Percentiles rank a stretch among this genome's conserved stretches.
These are phyloP conservation scores for Antennarius striatus DNA, from an alignment of 2,113 vertebrate genomes.

Conservation along the genomic window DNA sequence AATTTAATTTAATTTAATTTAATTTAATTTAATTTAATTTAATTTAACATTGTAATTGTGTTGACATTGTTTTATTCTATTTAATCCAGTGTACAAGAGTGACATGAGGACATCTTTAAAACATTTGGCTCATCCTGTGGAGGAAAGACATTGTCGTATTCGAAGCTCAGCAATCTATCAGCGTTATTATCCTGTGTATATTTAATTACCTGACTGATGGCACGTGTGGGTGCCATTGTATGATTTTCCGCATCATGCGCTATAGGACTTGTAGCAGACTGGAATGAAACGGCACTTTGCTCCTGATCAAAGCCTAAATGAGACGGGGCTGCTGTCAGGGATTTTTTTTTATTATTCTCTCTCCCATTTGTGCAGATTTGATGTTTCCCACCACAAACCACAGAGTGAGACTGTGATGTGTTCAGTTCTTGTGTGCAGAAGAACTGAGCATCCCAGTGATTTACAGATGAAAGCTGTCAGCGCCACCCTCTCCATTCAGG, in stretches of 20 bases:
- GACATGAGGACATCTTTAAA: too few relatives aligned
- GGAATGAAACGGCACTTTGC: slow-evolving; percentile 29
- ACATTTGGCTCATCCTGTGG: too few relatives aligned
- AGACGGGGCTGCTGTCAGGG: slow-evolving; percentile 28
- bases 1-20: too few relatives aligned
- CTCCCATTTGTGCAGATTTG: slow-evolving; percentile 49
- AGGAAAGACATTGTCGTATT: too few relatives aligned
- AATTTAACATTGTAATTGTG: too few relatives aligned
- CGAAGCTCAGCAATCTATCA: too few relatives aligned
- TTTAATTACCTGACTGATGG: not conserved
- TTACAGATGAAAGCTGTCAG: slow-evolving; percentile 64
- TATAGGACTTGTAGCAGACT: slow-evolving; percentile 1
- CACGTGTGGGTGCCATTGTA: slow-evolving; percentile 1
- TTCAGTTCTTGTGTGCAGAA: slow-evolving; percentile 35
- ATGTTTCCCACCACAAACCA: slow-evolving; percentile 46
- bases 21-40: too few relatives aligned
- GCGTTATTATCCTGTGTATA: too few relatives aligned
- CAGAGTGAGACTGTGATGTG: slow-evolving; percentile 27
- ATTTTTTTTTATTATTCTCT: not conserved
- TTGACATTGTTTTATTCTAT: too few relatives aligned
- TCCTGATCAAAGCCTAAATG: slow-evolving; percentile 55
- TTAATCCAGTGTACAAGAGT: too few relatives aligned
- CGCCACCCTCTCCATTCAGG: slow-evolving; percentile 27
- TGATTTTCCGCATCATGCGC: slow-evolving; percentile 8
- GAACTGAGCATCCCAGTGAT: slow-evolving; percentile 44